A percentile compares a stretch with the other conserved stretches of the same genome.
phyloP scores from a whole-genome alignment of 53 echinoderm and acorn worm species.

The Henricia sp. region DNA sequence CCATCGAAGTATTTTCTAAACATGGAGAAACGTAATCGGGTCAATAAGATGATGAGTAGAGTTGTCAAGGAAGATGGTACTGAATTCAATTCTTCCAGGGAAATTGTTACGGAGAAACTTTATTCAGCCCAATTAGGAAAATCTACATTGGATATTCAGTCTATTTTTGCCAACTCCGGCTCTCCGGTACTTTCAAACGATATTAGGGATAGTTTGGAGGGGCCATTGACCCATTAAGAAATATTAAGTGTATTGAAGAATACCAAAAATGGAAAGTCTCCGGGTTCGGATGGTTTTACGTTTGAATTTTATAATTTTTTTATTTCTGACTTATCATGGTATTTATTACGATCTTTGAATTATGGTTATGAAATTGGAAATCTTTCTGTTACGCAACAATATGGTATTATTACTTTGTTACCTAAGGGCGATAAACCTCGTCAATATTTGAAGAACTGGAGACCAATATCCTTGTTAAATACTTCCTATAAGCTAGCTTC shows the following conservation, averaged over 20 bases:
- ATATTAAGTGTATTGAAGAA: conserved; percentile 6
- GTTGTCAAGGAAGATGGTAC: not conserved
- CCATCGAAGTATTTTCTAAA: not conserved
- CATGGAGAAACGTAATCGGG: conserved; percentile 15
- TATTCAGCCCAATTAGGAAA: not conserved
- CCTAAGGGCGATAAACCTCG: conserved; percentile 45
- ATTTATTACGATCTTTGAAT: conserved; percentile 31
- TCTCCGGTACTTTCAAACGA: not conserved
- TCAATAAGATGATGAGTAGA: not conserved
- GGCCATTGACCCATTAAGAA: not conserved
- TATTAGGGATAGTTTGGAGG: not conserved
- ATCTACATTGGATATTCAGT: not conserved
- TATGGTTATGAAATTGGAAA: conserved; percentile 39
- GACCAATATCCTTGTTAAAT: conserved; percentile 58
- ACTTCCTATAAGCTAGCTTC: conserved; percentile 4
- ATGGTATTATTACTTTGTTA: conserved; percentile 49
- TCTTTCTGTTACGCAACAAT: conserved; percentile 28
- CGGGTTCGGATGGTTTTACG: conserved; percentile 53
- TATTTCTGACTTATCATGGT: conserved; percentile 10
- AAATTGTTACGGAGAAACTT: not conserved
- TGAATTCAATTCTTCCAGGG: not conserved
- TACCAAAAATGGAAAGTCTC: conserved; percentile 14
- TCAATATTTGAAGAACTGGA: conserved; percentile 57
- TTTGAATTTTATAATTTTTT: conserved; percentile 57
- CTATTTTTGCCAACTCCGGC: not conserved